A percentile compares a stretch with the other conserved stretches of the same genome.
Evolutionary conservation across 2,797 vertebrate species (phyloP).

Genomic region (Astyanax mexicanus): DNA sequence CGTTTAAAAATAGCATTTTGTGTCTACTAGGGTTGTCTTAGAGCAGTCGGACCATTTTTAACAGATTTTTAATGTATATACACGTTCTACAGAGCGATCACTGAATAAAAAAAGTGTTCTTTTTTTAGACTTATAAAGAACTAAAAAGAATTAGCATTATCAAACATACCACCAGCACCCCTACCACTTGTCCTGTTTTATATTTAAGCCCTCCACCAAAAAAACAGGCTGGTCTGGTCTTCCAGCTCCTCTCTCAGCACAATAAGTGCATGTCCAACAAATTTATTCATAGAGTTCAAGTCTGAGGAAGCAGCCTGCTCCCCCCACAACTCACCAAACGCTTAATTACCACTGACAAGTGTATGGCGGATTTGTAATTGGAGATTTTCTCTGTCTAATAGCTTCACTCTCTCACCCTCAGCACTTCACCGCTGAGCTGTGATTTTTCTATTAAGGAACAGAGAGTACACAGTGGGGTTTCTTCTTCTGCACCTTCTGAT

Average conservation of each 20-base stretch:
- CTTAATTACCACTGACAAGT: constrained; percentile 84
- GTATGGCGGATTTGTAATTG: constrained; percentile 79
- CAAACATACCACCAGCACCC: too few relatives aligned
- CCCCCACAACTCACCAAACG: constrained; percentile 73
- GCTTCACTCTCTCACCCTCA: constrained; percentile 70
- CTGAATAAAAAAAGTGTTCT: too few relatives aligned
- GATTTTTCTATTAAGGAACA: constrained; percentile 72
- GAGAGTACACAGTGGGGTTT: too few relatives aligned
- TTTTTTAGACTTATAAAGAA: too few relatives aligned
- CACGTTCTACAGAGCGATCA: too few relatives aligned
- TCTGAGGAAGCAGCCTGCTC: constrained; percentile 70
- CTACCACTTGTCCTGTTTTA: too few relatives aligned
- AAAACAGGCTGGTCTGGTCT: neutral
- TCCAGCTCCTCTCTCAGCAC: constrained; percentile 45
- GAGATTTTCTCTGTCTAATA: constrained; percentile 77
- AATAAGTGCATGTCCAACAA: constrained; percentile 56
- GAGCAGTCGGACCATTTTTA: too few relatives aligned
- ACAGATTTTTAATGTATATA: too few relatives aligned
- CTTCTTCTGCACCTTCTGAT: constrained; percentile 75
- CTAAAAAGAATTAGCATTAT: too few relatives aligned
- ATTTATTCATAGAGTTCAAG: constrained; percentile 71
- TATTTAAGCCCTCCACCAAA: too few relatives aligned
- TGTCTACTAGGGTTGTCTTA: too few relatives aligned
- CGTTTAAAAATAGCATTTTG: too few relatives aligned
- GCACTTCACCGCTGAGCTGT: constrained; percentile 71